phyloP scores from a whole-genome alignment of 2,113 vertebrate species.

The Eulacestoma nigropectus region DNA sequence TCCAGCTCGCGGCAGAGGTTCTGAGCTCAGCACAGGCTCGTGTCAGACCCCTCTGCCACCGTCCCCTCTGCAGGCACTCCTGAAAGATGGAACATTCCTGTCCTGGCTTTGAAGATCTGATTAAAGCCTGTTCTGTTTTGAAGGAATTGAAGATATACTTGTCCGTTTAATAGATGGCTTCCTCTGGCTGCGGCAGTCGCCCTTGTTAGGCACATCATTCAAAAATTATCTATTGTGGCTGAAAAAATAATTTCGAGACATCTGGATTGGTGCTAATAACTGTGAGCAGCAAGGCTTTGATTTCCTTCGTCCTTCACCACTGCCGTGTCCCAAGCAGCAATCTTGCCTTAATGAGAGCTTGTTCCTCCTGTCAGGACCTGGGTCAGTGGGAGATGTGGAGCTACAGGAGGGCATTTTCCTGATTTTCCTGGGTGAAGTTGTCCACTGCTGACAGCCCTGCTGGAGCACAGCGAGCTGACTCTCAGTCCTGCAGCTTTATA shows the following conservation, averaged over 20 bases:
- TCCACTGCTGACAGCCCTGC: conserved; percentile 32
- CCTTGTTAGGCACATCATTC: conserved; percentile 64
- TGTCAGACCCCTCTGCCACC: neutral
- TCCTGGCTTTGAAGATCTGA: conserved; percentile 55
- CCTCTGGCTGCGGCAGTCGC: conserved; percentile 43
- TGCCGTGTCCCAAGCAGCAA: neutral
- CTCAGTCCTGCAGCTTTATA: neutral
- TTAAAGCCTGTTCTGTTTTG: conserved; percentile 62
- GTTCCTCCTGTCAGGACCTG: conserved; percentile 37
- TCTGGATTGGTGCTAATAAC: conserved; percentile 54
- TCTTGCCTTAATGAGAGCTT: conserved; percentile 50
- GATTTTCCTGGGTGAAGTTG: conserved; percentile 26
- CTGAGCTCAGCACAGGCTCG: neutral
- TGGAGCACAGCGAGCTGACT: conserved; percentile 24
- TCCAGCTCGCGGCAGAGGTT: neutral
- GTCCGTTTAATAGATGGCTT: conserved; percentile 67
- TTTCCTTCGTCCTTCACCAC: conserved; percentile 60
- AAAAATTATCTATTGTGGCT: conserved; percentile 55
- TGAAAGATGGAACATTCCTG: conserved; percentile 36
- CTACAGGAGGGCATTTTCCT: conserved; percentile 8
- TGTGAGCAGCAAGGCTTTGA: conserved; percentile 53
- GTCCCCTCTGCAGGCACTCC: conserved; percentile 20
- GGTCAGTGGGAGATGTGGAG: conserved; percentile 5
- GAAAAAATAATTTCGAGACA: conserved; percentile 37
- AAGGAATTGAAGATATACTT: conserved; percentile 57